Base-by-base conservation (phyloP, 1,140 invertebrate species). In the Ceratina calcarata region DNA sequence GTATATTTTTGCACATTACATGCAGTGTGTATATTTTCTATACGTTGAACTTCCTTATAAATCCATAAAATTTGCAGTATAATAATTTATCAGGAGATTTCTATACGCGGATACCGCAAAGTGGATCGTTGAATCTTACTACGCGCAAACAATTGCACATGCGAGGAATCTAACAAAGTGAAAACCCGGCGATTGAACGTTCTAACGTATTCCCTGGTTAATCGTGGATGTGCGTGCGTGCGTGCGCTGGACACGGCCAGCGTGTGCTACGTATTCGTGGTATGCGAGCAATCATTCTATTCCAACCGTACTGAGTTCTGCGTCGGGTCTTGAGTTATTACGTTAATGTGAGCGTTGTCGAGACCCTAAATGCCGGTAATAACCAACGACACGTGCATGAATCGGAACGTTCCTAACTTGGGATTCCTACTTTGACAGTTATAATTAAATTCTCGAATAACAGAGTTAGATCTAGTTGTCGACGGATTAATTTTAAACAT, bases 201-300 rank as follows among this genome's bases (percentile, higher is more conserved):
- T 64, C 37, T 45, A 53, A 65, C 45, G 60, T 45, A 45, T 3
- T 45, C 37, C 61, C 57, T 16, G 55, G 1, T 51, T 70, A 77
- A 77, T 61, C n/a, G 37, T 18, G 18, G 24, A 6, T 12, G 27
- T 71, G 32, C 55, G 18, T 49, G 64, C 49, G 22, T 55, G 16
- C 12, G 22, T 49, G 55, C 16, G 60, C 45, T 22, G 15, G 32
- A 57, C 7, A n/a, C 18, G 2, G 8, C 12, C 4, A 12, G 53
- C 57, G 45, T 71, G 61, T 16, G 37, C 49, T 58, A 67, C 64
- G 64, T 76, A 58, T 67, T 22, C 49, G 24, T 45, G 57, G 75
- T 70, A 77, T 70, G 45, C 45, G 73, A 76, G 64, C 73, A 57
- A 76, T 76, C 73, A 57, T 76, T 76, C 64, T 67, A 67, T 76